Evolutionary conservation across 2,888 invertebrate species (phyloP), one percentile per base, ranked within the genome.

Genomic region (Amiota mariae): DNA sequence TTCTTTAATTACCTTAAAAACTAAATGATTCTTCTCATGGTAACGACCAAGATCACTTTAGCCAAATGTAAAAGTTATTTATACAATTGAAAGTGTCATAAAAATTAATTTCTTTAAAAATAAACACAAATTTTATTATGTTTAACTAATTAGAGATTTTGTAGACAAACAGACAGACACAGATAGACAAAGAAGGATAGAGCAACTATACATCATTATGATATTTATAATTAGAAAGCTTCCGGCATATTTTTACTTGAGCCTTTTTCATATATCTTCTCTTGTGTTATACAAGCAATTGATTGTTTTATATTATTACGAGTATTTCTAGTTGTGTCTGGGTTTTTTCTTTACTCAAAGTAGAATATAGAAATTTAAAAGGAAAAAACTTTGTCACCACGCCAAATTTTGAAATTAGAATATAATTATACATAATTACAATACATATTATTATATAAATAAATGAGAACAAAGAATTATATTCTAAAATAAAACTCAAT

Each of bases 341-440:
- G 36, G 36, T 36, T 36, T 18, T n/a, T 67, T 36, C 48, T n/a
- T 67, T 67, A 67, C 51, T 18, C 49, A 12, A 12, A n/a, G 13
- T 13, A 15, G 48, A n/a, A 49, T 67, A 18, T 67, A 48, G 54
- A 54, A 54, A 12, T n/a, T n/a, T n/a, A 3, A 64, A n/a, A 36
- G 46, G 15, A 49, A 49, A 13, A 18, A 78, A 79, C 79, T 81
- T 81, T 86, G 86, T 85, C 83, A 80, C 78, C 77, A 79, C 82
- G 86, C 86, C 83, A 84, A 84, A 76, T 85, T 86, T 82, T 85
- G 81, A 20, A 15, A 48, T 18, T 18, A 49, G 18, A 49, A 49
- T 49, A 18, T 63, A 9, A 12, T n/a, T 54, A 51, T 51, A 2
- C 1, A 2, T 51, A n/a, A n/a, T n/a, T n/a, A n/a, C n/a, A n/a